Conservation (phyloP, 2,113 vertebrate genomes). For the Callopanchax toddi region DNA sequence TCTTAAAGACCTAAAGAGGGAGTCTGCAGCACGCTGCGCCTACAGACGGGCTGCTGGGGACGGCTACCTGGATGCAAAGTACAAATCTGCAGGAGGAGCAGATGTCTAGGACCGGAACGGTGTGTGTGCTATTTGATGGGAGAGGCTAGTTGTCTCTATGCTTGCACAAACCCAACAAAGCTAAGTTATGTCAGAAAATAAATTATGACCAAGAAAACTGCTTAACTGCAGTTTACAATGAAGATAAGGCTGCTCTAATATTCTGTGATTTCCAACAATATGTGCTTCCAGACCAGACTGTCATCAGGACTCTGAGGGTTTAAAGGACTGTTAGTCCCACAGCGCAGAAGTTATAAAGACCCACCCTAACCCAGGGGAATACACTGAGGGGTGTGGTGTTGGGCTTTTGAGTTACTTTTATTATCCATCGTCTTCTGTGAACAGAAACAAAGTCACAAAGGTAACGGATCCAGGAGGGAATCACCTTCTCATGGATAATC, state of each 20-base stretch:
- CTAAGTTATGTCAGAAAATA: not conserved
- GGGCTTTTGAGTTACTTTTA: too few relatives aligned
- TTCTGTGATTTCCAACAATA: not conserved
- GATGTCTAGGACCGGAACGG: slow-evolving; percentile 61
- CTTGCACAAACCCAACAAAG: not conserved
- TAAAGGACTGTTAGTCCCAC: not conserved
- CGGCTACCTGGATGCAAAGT: slow-evolving; percentile 38
- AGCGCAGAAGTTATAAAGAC: not conserved
- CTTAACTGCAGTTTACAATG: too few relatives aligned
- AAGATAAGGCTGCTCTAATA: too few relatives aligned
- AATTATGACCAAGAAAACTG: not conserved
- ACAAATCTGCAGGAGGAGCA: slow-evolving; percentile 63
- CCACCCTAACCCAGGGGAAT: too few relatives aligned
- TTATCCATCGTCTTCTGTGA: too few relatives aligned
- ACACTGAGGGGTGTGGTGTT: too few relatives aligned
- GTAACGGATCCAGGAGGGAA: too few relatives aligned
- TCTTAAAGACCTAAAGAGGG: slow-evolving; percentile 47
- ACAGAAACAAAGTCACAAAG: too few relatives aligned
- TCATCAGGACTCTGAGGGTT: not conserved
- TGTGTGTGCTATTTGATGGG: too few relatives aligned
- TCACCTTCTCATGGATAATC: too few relatives aligned
- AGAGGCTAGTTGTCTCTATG: not conserved
- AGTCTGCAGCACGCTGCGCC: slow-evolving; percentile 23
- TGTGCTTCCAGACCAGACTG: not conserved
- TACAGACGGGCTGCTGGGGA: slow-evolving; percentile 25